Conservation (phyloP, 2,113 vertebrate species). For the Burhinus bistriatus region DNA sequence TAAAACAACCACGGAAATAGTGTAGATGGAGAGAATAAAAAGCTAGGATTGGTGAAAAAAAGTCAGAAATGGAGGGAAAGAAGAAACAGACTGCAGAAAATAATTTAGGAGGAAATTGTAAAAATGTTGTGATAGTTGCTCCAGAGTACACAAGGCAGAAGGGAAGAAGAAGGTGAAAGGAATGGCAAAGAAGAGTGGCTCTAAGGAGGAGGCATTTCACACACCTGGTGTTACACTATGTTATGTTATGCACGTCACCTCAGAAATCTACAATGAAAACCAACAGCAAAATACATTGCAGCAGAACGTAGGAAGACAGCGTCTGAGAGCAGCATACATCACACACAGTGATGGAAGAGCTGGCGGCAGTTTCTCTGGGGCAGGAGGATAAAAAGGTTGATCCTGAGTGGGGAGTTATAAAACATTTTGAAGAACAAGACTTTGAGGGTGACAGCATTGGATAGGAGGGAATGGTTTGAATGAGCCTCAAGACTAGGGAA, state of each 20-base stretch:
- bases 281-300: background rate
- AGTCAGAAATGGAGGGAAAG: background rate
- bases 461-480: background rate
- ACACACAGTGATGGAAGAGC: background rate
- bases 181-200: background rate
- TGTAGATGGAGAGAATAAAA: background rate
- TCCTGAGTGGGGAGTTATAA: background rate
- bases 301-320: rapidly evolving
- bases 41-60: background rate
- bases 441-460: background rate
- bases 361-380: background rate
- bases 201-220: background rate
- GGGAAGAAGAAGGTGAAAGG: background rate
- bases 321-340: background rate
- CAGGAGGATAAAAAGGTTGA: background rate
- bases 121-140: background rate
- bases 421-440: background rate
- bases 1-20: background rate
- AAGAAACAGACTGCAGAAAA: background rate
- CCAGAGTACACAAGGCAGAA: background rate
- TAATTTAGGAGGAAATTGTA: background rate
- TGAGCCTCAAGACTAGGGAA: background rate
- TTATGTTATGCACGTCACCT: background rate
- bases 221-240: rapidly evolving
- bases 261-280: background rate